Conservation (phyloP, 1,140 invertebrate genomes). For the Drosophila tristis region DNA sequence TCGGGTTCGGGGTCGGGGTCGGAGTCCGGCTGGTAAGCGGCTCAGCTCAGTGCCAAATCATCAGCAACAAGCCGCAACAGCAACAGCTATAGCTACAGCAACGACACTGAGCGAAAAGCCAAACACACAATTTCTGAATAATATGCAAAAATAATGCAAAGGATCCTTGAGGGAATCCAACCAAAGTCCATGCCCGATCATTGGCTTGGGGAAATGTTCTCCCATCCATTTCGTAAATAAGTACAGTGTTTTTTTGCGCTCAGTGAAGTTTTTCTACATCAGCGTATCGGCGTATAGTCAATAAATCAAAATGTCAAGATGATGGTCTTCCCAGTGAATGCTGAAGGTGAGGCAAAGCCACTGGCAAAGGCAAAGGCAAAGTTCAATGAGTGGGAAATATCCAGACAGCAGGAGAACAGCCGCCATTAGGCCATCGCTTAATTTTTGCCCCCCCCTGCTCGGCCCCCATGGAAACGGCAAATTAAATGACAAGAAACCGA, state of each 20-base stretch:
- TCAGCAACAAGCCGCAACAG: conserved; percentile 54
- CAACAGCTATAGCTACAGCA: conserved; percentile 11
- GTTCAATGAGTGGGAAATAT: background rate
- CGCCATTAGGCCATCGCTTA: conserved; percentile 46
- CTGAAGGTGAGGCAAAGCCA: conserved; percentile 13
- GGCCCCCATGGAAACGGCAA: conserved; percentile 41
- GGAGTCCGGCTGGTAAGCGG: conserved; percentile 38
- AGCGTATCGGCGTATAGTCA: conserved; percentile 8
- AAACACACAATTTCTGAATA: no score
- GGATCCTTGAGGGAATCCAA: no score
- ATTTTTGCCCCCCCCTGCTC: conserved; percentile 38
- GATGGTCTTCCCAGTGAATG: conserved; percentile 58
- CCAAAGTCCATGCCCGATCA: no score
- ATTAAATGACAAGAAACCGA: conserved; percentile 52
- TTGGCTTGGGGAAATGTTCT: no score
- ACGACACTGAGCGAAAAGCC: background rate
- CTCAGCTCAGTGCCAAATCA: conserved; percentile 58
- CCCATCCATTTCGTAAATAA: no score
- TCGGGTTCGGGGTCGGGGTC: conserved; percentile 41
- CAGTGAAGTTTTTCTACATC: no score
- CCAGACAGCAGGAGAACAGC: background rate
- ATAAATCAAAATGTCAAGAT: conserved; percentile 79
- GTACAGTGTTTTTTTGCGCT: no score
- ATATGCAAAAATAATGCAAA: conserved; percentile 9
- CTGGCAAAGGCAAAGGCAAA: background rate